A percentile compares a stretch with the other conserved stretches of the same genome.
phyloP scores from a whole-genome alignment of 2,113 vertebrate genomes.

The Galemys pyrenaicus region DNA sequence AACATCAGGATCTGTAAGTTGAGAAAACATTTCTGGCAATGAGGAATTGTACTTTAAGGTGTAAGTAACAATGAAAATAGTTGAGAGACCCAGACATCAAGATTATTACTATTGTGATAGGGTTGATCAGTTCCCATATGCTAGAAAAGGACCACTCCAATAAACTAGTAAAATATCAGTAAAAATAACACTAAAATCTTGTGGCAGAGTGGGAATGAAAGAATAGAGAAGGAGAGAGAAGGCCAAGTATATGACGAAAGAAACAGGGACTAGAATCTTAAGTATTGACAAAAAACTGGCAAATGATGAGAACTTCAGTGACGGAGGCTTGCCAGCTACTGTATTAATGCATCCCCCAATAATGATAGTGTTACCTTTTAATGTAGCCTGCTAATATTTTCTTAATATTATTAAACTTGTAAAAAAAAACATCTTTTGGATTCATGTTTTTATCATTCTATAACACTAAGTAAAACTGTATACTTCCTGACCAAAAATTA shows the following conservation, averaged over 20 bases:
- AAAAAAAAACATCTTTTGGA: background rate
- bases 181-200: background rate
- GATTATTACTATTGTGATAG: background rate
- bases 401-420: conserved; percentile 8
- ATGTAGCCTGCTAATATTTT: background rate
- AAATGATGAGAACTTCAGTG: background rate
- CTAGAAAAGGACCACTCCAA: background rate
- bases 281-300: background rate
- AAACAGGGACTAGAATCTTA: background rate
- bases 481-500: background rate
- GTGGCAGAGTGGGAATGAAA: background rate
- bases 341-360: background rate
- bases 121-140: background rate
- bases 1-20: background rate
- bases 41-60: background rate
- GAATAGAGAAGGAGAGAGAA: background rate
- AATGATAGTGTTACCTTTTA: background rate
- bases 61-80: background rate
- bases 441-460: background rate
- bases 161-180: background rate
- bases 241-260: background rate
- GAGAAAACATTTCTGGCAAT: background rate
- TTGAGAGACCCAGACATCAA: background rate
- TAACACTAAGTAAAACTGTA: conserved; percentile 17
- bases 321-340: background rate